Evolutionary conservation across 2,888 invertebrate genomes (phyloP), one percentile per base, ranked within the genome.

Genomic region (Caenorhabditis sp.): DNA sequence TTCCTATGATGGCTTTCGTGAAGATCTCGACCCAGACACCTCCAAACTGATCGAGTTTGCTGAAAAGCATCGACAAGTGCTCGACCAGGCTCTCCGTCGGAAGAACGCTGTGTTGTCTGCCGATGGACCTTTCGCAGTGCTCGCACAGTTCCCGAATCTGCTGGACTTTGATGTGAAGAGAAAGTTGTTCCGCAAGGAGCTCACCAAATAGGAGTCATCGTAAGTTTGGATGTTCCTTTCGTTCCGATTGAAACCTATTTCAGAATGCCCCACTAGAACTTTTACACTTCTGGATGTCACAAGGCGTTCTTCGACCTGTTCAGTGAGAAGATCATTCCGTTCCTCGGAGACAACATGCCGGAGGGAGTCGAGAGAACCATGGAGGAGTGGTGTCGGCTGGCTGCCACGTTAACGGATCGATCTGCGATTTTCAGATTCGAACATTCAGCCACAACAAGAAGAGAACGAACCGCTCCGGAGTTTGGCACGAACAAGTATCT

Each of bases 261-360:
- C 76, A 80, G 80, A 47, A 18, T 67, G 22, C 71, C 70, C 26
- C 82, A 85, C 18, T 88, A 78, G 62, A 87, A 89, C 15, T 93
- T 95, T 2, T 96, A 96, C 92, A 78, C 80, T 3, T 76, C 86
- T n/a, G 89, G 96, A 96, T 92, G 94, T 96, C 37, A 96, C 96
- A 95, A 95, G 87, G 95, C 96, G 1, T 96, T 96, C 92, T 96
- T 96, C 92, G 96, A 96, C 90, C 96, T 96, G 0, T 96, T 96
- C 93, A 94, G 96, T 69, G 96, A 96, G 90, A 93, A 96, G 61
- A 95, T 96, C 92, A 94, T 96, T 44, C 93, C 95, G 64, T 96
- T 96, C 92, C 96, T 96, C 94, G 96, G 86, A 61, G 96, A 96
- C 96, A 96, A 92, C 96, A 96, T 93, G 96, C 96, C 35, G 96